Percentiles rank a stretch among this genome's conserved stretches.
Evolutionary conservation across 2,797 vertebrate genomes (phyloP).

Genomic region (Gastrophryne carolinensis): DNA sequence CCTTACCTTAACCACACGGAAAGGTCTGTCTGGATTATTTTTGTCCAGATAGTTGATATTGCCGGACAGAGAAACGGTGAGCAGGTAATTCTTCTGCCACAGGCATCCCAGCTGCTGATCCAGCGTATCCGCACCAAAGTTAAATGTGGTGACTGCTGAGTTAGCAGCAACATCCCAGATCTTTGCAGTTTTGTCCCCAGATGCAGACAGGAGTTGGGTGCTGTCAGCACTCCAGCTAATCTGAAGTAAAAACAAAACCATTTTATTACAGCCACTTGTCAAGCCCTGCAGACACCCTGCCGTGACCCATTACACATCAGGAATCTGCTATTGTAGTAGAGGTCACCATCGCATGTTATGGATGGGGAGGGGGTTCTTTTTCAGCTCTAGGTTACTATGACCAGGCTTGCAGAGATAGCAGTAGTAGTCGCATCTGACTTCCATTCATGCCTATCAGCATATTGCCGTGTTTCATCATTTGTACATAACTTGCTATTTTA

Average conservation of each 20-base stretch:
- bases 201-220: constrained; percentile 89
- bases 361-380: too few relatives aligned
- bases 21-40: constrained; percentile 86
- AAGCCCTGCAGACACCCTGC: background rate
- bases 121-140: constrained; percentile 80
- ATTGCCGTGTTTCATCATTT: too few relatives aligned
- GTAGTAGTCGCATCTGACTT: too few relatives aligned
- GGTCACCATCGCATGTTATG: too few relatives aligned
- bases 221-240: constrained; percentile 90
- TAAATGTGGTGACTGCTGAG: constrained; percentile 84
- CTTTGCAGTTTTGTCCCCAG: constrained; percentile 94
- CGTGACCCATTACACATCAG: too few relatives aligned
- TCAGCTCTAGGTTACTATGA: too few relatives aligned
- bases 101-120: constrained; percentile 97
- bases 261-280: background rate
- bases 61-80: constrained; percentile 89
- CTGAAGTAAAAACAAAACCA: constrained; percentile 52
- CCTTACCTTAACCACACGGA: constrained; percentile 85
- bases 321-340: too few relatives aligned
- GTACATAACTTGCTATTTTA: too few relatives aligned
- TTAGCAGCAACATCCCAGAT: constrained; percentile 87
- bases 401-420: too few relatives aligned
- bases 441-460: too few relatives aligned
- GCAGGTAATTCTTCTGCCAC: constrained; percentile 90
- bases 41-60: constrained; percentile 97